phyloP scores from a whole-genome alignment of 2,113 vertebrate genomes.

The Rhinolophus ferrumequinum region DNA sequence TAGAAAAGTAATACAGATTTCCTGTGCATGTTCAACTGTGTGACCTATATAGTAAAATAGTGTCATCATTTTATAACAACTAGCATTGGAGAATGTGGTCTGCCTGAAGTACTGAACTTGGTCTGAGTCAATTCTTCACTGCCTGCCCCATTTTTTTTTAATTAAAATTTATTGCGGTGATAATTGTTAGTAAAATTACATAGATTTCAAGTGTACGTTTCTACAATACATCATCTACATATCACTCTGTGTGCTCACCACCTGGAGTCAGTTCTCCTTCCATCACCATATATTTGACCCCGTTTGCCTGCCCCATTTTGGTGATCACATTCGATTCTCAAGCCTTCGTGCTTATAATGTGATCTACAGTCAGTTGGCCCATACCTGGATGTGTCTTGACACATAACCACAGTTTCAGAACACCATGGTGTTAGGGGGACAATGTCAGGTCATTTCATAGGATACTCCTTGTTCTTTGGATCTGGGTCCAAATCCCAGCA shows the following conservation, averaged over 20 bases:
- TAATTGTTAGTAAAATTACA: no score
- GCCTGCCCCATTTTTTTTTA: no score
- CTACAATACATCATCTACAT: no score
- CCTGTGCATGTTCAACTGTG: background rate
- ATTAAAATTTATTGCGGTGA: no score
- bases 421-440: background rate
- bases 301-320: background rate
- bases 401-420: background rate
- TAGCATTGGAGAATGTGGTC: background rate
- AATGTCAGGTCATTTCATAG: background rate
- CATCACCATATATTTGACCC: no score
- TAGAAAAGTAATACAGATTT: background rate
- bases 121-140: background rate
- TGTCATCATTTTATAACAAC: background rate
- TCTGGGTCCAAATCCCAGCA: background rate
- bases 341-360: background rate
- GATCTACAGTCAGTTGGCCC: background rate
- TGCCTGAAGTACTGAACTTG: background rate
- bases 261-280: no score
- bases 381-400: background rate
- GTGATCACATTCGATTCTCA: background rate
- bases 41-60: background rate
- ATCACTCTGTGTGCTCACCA: no score
- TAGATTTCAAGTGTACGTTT: no score
- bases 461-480: background rate